phyloP scores from a whole-genome alignment of 1,140 invertebrate genomes.

The Drosophila sp. region DNA sequence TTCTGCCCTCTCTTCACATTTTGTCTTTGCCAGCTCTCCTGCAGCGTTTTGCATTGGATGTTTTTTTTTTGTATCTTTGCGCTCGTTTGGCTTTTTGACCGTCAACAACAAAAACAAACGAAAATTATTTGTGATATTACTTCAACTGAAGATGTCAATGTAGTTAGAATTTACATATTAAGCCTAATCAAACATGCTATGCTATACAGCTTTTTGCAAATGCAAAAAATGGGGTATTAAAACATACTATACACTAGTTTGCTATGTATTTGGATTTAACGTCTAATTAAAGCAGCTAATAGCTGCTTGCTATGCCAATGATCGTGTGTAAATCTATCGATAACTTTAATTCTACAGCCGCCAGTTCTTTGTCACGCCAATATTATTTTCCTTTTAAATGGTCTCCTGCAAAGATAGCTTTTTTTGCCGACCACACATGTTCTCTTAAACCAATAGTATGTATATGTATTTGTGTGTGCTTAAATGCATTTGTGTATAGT shows the following conservation, averaged over 20 bases:
- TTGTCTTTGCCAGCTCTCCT: constrained; percentile 49
- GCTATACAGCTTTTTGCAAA: no score
- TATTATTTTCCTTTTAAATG: constrained; percentile 24
- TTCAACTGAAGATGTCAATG: background rate
- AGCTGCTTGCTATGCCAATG: constrained; percentile 32
- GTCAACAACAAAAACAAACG: background rate
- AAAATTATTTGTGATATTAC: constrained; percentile 4
- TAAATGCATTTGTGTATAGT: constrained; percentile 2
- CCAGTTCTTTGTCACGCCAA: constrained; percentile 14
- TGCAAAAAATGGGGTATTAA: no score
- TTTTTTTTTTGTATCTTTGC: constrained; percentile 30
- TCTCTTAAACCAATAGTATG: background rate
- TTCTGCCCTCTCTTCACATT: constrained; percentile 22
- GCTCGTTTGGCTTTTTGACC: constrained; percentile 4
- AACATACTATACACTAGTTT: no score
- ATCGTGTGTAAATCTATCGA: constrained; percentile 17
- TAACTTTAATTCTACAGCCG: constrained; percentile 10
- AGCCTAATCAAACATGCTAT: no score
- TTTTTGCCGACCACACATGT: constrained; percentile 32
- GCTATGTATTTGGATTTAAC: constrained; percentile 14
- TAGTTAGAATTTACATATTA: background rate
- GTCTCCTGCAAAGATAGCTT: constrained; percentile 16
- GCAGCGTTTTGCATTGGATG: constrained; percentile 51
- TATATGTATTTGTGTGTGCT: background rate
- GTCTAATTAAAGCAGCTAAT: constrained; percentile 5